Evolutionary conservation across 2,797 vertebrate genomes (phyloP), one percentile per base, ranked within the genome.

Genomic region (Myoxocephalus aenaeus): DNA sequence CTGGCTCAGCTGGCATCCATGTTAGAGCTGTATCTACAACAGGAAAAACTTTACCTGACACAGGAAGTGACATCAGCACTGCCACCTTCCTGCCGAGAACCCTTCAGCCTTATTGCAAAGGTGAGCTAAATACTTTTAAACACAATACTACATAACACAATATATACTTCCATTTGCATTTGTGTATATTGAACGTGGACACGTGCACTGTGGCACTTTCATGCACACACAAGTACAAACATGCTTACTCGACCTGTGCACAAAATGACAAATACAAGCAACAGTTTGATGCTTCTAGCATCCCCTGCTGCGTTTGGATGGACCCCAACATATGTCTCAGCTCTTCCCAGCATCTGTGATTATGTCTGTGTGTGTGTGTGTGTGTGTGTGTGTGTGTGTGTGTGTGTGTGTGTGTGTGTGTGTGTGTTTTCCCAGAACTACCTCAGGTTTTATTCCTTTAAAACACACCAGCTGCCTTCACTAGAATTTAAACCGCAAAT

Each of bases 61-160:
- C 77, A 80, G 84, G 82, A 86, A 78, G 74, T 84, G 58, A 71
- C 38, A 40, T 89, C 90, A 75, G 61, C 71, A 1, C 68, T 93
- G 69, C 91, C 97, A 5, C 93, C 94, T 22, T 92, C 95, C 81
- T 94, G 93, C 82, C 92, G 94, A 88, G 95, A 97, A 74, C 88
- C 96, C 81, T 94, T 98, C 90, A 94, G 93, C 90, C 95, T 97
- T 65, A 95, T 99, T 57, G 95, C 97, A 86, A 97, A 97, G 95
- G 98, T 99, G 90, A 92, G 97, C 66, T 59, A 32, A 71, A 75
- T 50, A 1, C 44, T 51, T 53, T 10, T 34, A 2, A 70, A 57
- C 36, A 62, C 36, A 8, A 15, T 40, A 40, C 12, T 59, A 59
- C 22, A 17, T 18, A 12, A 42, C 40, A 36, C 2, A 11, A 29